phyloP scores from a whole-genome alignment of 2,888 invertebrate species.

The Erebia palarica region DNA sequence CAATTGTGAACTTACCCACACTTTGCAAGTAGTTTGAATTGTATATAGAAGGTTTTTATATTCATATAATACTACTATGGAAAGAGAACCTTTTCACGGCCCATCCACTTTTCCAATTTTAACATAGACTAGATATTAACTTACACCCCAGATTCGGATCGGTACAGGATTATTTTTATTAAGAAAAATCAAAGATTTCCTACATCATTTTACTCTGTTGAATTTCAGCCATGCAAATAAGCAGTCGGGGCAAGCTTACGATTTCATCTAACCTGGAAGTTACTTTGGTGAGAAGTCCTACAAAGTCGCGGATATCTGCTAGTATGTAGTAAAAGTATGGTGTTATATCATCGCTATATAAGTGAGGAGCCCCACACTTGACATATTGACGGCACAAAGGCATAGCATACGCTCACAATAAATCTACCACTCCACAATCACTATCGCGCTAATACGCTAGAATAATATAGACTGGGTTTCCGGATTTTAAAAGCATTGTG shows the following conservation, averaged over 20 bases:
- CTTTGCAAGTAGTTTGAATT: too few species aligned
- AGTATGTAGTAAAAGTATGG: conserved; percentile 51
- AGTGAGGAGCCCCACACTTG: conserved; percentile 60
- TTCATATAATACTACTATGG: too few species aligned
- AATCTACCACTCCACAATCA: conserved; percentile 60
- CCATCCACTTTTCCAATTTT: too few species aligned
- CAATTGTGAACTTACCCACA: too few species aligned
- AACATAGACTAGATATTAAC: too few species aligned
- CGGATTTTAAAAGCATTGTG: conserved; percentile 32
- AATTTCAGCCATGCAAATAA: too few species aligned
- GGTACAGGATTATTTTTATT: too few species aligned
- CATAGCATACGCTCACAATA: conserved; percentile 64
- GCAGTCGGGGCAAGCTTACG: too few species aligned
- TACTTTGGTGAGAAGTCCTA: background rate
- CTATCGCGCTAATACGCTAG: conserved; percentile 44
- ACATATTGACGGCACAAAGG: conserved; percentile 81
- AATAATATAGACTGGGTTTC: conserved; percentile 58
- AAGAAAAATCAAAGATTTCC: too few species aligned
- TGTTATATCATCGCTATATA: conserved; percentile 62
- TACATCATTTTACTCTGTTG: background rate
- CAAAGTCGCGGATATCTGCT: background rate
- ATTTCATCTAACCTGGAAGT: background rate
- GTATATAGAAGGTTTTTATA: too few species aligned
- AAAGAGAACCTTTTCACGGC: too few species aligned
- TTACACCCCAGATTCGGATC: too few species aligned